Evolutionary conservation across 2,113 vertebrate genomes (phyloP), one percentile per base, ranked within the genome.

Genomic region (Sula dactylatra): DNA sequence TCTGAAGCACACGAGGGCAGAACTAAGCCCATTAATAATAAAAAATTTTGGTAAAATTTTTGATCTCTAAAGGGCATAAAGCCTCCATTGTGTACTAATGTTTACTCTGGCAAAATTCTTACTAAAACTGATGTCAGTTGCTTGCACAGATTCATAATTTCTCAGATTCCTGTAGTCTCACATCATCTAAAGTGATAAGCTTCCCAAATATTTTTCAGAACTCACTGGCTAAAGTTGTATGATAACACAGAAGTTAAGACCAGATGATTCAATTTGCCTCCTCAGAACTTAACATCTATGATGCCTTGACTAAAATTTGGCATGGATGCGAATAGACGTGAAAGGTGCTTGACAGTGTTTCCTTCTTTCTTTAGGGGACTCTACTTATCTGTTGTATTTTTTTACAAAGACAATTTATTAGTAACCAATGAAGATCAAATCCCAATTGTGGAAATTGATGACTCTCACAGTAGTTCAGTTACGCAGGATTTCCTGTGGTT

Each of bases 401-500:
- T 99, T 98, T 98, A 99, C 94, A 99, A 99, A 96, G 99, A 99
- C 98, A 98, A 98, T 96, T 97, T 99, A 58, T 98, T 99, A 98
- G 99, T 99, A 96, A 99, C 99, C 70, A 99, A 99, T 26, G 99
- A 99, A 98, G 99, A 99, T 96, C 99, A 99, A 97, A 98, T 99
- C 93, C 99, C 99, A 71, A 99, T 99, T 70, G 99, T 99, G 98
- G 99, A 99, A 98, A 99, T 99, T 76, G 99, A 99, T 80, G 99
- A 99, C 96, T 99, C 99, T 88, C 99, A 99, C 95, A 97, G 98
- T 98, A 99, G 99, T 97, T 99, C 99, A 73, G 98, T 99, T 94
- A 99, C 98, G 98, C 99, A 99, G 97, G 99, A 99, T 98, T 99
- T 99, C 98, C 98, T 99, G 50, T 99, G 99, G 99, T 99, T 99